phyloP scores from a whole-genome alignment of 1,140 invertebrate genomes.

The Conus ventricosus region DNA sequence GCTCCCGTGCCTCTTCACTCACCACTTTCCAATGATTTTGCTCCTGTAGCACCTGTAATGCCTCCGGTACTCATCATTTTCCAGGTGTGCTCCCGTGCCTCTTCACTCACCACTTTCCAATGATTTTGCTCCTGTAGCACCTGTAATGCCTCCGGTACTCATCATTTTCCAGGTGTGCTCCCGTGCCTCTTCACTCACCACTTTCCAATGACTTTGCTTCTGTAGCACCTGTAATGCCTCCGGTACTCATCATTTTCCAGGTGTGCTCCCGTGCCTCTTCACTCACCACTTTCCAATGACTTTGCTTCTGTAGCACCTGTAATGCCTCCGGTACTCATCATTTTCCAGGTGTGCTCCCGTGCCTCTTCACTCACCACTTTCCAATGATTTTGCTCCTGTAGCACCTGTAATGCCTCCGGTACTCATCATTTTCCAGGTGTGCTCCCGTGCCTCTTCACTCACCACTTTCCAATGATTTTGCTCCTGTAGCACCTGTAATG shows the following conservation, averaged over 20 bases:
- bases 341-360: too few relatives aligned
- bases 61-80: too few relatives aligned
- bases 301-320: constrained; percentile 74
- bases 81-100: neutral
- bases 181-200: constrained; percentile 67
- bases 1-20: constrained; percentile 26
- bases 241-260: too few relatives aligned
- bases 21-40: constrained; percentile 78
- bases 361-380: constrained; percentile 74
- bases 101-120: constrained; percentile 76
- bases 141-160: neutral
- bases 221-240: constrained; percentile 66
- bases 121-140: constrained; percentile 76
- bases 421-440: too few relatives aligned
- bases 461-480: constrained; percentile 78
- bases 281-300: constrained; percentile 78
- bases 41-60: constrained; percentile 71
- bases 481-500: constrained; percentile 71
- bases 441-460: constrained; percentile 26
- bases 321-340: too few relatives aligned
- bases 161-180: too few relatives aligned
- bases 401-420: constrained; percentile 47
- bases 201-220: constrained; percentile 77
- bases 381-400: constrained; percentile 77
- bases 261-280: neutral